Evolutionary conservation across 2,888 invertebrate genomes (phyloP).

Genomic region (Rhabditoides inermis): DNA sequence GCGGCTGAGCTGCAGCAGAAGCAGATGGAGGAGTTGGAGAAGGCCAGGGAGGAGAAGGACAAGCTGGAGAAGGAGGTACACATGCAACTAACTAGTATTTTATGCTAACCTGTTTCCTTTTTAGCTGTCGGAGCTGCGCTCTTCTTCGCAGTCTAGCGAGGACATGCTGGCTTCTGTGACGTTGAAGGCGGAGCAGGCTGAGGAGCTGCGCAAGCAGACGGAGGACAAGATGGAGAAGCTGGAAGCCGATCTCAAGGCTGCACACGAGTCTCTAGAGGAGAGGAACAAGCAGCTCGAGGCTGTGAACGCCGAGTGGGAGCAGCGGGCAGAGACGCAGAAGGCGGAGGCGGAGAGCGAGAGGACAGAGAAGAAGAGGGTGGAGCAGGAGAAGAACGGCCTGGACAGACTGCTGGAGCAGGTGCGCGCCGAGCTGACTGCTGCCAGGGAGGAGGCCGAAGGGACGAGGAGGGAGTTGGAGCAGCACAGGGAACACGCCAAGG

Average conservation of each 20-base stretch:
- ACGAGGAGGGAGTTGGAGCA: no score
- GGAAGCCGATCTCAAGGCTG: not conserved
- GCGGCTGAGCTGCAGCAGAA: not conserved
- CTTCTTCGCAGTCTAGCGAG: no score
- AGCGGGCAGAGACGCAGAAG: not conserved
- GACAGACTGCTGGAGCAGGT: no score
- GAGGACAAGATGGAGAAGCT: not conserved
- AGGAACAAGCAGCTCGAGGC: not conserved
- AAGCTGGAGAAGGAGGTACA: not conserved
- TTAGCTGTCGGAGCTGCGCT: no score
- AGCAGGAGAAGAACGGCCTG: not conserved
- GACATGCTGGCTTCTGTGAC: no score
- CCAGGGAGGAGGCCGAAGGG: no score
- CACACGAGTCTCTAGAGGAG: not conserved
- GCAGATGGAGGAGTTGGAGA: constrained; percentile 1
- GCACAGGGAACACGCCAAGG: no score
- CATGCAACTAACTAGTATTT: no score
- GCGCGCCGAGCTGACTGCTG: no score
- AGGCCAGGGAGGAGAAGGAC: not conserved
- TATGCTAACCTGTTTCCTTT: no score
- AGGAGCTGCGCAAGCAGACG: not conserved
- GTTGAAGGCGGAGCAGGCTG: no score
- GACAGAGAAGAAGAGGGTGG: not conserved
- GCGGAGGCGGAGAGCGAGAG: not conserved
- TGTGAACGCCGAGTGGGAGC: not conserved